Percentiles rank a stretch among this genome's conserved stretches.
phyloP scores from a whole-genome alignment of 2,797 vertebrate genomes.

The Myiotriccus ornatus region DNA sequence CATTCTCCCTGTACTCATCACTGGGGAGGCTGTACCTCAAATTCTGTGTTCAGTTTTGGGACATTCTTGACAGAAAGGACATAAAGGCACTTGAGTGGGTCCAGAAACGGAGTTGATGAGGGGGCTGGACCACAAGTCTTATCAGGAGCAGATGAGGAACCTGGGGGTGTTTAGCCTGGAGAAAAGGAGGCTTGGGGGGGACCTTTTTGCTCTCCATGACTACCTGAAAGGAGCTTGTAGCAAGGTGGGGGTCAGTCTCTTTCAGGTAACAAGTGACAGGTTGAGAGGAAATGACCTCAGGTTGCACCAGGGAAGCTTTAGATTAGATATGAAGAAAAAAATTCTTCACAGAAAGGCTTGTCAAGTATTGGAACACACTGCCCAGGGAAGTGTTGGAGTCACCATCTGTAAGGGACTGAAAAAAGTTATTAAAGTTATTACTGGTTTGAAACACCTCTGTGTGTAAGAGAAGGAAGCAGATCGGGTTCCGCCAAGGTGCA shows the following conservation, averaged over 20 bases:
- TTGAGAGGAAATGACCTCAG: neutral
- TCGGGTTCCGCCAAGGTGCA: no score
- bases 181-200: neutral
- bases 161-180: neutral
- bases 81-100: neutral
- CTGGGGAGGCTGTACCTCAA: neutral
- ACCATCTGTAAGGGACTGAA: neutral
- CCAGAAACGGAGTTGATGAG: neutral
- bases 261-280: neutral
- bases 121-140: neutral
- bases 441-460: neutral
- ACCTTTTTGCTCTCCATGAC: neutral
- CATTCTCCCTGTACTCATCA: neutral
- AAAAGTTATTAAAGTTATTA: neutral
- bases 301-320: neutral
- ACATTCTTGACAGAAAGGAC: neutral
- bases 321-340: neutral
- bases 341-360: neutral
- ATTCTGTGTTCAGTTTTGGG: neutral
- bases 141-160: neutral
- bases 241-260: fast-evolving
- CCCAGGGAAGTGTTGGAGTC: neutral
- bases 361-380: neutral
- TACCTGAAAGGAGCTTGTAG: neutral
- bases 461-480: neutral